These are phyloP conservation scores for Drosophila pegasa DNA, from an alignment of 2,888 invertebrate species.

Conservation along the genomic window DNA sequence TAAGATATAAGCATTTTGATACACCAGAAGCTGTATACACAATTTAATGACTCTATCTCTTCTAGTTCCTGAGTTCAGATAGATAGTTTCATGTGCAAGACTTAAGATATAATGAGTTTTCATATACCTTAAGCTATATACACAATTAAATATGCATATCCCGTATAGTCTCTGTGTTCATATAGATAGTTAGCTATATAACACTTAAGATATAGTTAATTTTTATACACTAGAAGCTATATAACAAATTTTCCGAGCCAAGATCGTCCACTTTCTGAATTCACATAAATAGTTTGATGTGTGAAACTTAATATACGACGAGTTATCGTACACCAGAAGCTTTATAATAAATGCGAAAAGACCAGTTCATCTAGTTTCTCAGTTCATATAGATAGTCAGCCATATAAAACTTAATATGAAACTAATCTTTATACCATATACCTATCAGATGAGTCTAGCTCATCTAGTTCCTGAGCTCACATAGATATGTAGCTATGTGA, in stretches of 20 bases:
- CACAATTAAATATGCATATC: no score
- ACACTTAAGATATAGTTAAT: background rate
- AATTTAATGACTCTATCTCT: background rate
- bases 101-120: background rate
- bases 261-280: background rate
- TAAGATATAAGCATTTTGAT: background rate
- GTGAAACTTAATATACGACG: background rate
- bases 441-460: no score
- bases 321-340: background rate
- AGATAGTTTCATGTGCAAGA: background rate
- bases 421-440: no score
- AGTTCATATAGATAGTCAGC: no score
- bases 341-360: background rate
- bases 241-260: no score
- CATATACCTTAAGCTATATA: no score
- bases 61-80: background rate
- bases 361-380: no score
- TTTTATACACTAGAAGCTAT: background rate
- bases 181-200: background rate
- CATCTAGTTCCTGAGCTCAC: no score
- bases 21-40: background rate
- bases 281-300: background rate
- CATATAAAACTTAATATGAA: no score
- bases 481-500: no score
- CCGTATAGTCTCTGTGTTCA: background rate